These are phyloP conservation scores for Pegea sp. DNA, from an alignment of 23 tunicate species.

Conservation along the genomic window DNA sequence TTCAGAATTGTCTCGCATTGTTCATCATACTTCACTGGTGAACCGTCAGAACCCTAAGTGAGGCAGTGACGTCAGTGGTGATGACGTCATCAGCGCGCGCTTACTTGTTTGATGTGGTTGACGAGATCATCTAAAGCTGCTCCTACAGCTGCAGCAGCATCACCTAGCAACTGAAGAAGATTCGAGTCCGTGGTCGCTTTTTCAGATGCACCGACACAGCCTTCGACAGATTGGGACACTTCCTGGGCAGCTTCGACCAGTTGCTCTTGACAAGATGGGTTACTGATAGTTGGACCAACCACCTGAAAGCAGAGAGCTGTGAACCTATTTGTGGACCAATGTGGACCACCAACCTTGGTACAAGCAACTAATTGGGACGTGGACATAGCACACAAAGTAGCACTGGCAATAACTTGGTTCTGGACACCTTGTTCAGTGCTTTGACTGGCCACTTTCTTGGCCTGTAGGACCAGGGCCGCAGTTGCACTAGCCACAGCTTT, in stretches of 20 bases:
- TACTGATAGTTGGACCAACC: conserved; percentile 89
- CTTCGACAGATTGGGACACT: conserved; percentile 79
- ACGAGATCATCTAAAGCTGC: conserved; percentile 54
- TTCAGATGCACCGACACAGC: conserved; percentile 53
- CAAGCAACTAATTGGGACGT: conserved; percentile 92
- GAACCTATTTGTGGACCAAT: no score
- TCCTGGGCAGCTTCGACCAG: conserved; percentile 87
- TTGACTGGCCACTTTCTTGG: conserved; percentile 49
- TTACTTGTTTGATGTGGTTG: conserved; percentile 62
- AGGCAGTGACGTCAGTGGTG: no score
- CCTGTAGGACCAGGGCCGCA: conserved; percentile 73
- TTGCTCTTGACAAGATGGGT: conserved; percentile 92
- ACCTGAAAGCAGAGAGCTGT: conserved; percentile 23
- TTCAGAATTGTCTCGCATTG: conserved; percentile 69
- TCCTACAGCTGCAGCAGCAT: conserved; percentile 81
- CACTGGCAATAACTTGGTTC: conserved; percentile 77
- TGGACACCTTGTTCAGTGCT: conserved; percentile 30
- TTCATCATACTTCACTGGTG: conserved; percentile 46
- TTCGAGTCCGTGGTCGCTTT: conserved; percentile 43
- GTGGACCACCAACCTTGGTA: conserved; percentile 53
- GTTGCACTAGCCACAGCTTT: conserved; percentile 81
- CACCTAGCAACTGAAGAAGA: conserved; percentile 40
- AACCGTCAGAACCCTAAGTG: conserved; percentile 37
- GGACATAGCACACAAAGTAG: conserved; percentile 77
- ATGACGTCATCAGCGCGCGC: not conserved